These are phyloP conservation scores for Ifrita kowaldi DNA, from an alignment of 2,113 vertebrate genomes.

Conservation along the genomic window DNA sequence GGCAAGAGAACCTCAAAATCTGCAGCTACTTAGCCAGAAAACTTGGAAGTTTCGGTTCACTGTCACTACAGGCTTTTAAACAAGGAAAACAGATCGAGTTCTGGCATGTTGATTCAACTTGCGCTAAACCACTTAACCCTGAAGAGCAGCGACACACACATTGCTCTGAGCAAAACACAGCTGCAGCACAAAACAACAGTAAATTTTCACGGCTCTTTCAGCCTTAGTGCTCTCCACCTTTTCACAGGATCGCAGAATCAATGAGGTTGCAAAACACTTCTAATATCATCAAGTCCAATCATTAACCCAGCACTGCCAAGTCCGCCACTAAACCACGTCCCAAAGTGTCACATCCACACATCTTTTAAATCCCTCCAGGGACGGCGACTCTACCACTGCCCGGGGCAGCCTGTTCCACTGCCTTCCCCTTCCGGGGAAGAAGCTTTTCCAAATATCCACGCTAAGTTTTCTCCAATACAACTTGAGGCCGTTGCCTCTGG, in stretches of 20 bases:
- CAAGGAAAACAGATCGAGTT: neutral
- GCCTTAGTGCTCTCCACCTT: accelerated
- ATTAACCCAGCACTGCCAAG: neutral
- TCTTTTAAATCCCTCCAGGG: neutral
- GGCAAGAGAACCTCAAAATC: neutral
- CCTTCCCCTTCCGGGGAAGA: neutral
- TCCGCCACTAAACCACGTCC: neutral
- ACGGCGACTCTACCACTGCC: neutral
- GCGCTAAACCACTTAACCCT: neutral
- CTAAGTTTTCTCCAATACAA: neutral
- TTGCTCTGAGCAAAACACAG: neutral
- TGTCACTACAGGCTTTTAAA: neutral
- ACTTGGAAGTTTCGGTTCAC: neutral
- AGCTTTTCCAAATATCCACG: neutral
- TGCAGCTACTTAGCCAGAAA: neutral
- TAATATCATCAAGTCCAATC: too few relatives aligned
- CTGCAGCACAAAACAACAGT: neutral
- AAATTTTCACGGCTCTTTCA: neutral
- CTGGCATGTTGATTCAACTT: neutral
- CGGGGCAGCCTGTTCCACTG: neutral
- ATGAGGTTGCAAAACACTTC: neutral
- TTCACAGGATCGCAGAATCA: neutral
- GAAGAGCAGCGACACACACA: neutral
- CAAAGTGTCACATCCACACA: neutral
- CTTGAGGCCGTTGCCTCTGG: neutral